These are phyloP conservation scores for Menidia beryllina DNA, from an alignment of 2,113 vertebrate genomes.

Conservation along the genomic window DNA sequence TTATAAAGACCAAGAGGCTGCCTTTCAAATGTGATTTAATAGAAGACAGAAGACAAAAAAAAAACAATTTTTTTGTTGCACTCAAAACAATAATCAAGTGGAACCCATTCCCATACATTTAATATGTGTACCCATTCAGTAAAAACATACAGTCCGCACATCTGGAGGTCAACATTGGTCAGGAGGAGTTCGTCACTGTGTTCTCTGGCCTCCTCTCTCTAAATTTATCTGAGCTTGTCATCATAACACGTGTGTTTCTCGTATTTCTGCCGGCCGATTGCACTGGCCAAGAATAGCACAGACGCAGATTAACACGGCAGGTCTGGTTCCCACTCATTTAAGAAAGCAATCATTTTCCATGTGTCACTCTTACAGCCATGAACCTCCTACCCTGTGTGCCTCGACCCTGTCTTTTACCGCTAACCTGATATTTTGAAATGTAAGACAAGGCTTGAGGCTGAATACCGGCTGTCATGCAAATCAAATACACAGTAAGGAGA, in stretches of 20 bases:
- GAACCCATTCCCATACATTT: background rate
- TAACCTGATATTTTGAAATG: background rate
- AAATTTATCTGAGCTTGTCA: slow-evolving; percentile 63
- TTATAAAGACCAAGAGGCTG: background rate
- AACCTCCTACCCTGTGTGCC: background rate
- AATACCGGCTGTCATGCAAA: background rate
- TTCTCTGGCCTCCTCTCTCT: slow-evolving; percentile 54
- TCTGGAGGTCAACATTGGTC: slow-evolving; percentile 37
- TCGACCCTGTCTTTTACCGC: slow-evolving; percentile 10
- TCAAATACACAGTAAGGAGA: background rate
- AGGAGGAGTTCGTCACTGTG: slow-evolving; percentile 32
- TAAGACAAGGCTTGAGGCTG: background rate
- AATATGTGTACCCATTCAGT: background rate
- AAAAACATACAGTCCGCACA: slow-evolving; percentile 8
- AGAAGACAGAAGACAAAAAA: background rate
- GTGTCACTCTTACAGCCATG: background rate
- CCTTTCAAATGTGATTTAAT: background rate
- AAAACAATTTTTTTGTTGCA: background rate
- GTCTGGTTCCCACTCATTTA: slow-evolving; percentile 19
- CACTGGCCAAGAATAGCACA: slow-evolving; percentile 68
- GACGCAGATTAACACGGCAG: slow-evolving; percentile 66
- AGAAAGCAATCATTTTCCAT: slow-evolving; percentile 32
- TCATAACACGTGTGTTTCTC: slow-evolving; percentile 65
- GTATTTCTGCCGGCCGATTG: slow-evolving; percentile 69
- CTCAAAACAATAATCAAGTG: no score